phyloP scores from a whole-genome alignment of 2,888 invertebrate species.

The Luffia ferchaultella region DNA sequence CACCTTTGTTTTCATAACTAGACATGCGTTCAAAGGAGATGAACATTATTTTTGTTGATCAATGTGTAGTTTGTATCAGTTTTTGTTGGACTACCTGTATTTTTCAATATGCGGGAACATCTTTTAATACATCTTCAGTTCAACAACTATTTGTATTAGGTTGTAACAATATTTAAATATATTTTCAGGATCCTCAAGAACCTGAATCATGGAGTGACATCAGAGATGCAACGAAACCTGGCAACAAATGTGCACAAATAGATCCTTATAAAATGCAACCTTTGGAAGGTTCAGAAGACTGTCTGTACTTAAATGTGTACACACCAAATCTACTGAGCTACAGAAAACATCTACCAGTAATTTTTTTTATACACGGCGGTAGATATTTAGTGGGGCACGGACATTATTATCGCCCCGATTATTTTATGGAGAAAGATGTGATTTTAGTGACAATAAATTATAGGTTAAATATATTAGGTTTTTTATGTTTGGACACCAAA shows the following conservation, averaged over 20 bases:
- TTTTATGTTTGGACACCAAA: conserved; percentile 36
- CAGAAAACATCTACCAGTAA: conserved; percentile 45
- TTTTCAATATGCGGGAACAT: too few relatives aligned
- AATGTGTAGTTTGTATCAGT: too few relatives aligned
- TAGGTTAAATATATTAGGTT: conserved; percentile 41
- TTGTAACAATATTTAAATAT: background rate
- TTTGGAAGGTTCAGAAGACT: conserved; percentile 69
- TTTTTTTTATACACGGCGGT: conserved; percentile 68
- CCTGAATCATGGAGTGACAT: conserved; percentile 36
- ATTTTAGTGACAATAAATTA: conserved; percentile 48
- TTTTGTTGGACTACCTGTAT: too few relatives aligned
- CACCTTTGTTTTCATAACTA: too few relatives aligned
- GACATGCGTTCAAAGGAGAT: too few relatives aligned
- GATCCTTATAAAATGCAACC: conserved; percentile 39
- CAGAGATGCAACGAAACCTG: conserved; percentile 43
- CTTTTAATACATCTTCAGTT: too few relatives aligned
- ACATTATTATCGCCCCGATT: conserved; percentile 49
- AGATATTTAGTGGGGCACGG: conserved; percentile 61
- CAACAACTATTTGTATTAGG: too few relatives aligned
- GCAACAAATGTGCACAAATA: conserved; percentile 46
- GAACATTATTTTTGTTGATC: too few relatives aligned
- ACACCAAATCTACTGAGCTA: conserved; percentile 59
- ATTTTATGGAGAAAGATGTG: conserved; percentile 36
- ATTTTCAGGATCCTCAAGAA: conserved; percentile 39
- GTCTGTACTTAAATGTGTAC: conserved; percentile 73